Base-by-base conservation (phyloP, 2,797 vertebrate genomes). In the Odontamblyopus rebecca region DNA sequence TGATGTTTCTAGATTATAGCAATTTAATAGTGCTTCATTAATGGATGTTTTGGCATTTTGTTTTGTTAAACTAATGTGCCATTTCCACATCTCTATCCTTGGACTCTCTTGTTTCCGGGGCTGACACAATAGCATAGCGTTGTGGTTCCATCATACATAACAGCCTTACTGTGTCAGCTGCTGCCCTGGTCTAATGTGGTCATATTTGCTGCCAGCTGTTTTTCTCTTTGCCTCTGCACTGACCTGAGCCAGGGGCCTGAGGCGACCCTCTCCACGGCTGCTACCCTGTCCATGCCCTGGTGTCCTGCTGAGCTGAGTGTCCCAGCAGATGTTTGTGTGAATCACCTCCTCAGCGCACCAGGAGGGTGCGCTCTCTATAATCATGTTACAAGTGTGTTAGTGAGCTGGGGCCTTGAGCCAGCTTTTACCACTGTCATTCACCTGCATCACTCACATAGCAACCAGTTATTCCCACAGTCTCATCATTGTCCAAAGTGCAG, bases 301-400 rank as follows among this genome's bases (percentile, higher is more conserved):
- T 67, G 66, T 84, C 87, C 75, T 67, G 72, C 78, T 38, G 83
- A 85, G 78, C 78, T 38, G 83, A 85, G 78, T 16, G 79, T 85
- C 85, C 80, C 67, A 74, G 88, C 89, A 91, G 90, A 91, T 89
- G 88, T 89, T 90, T 48, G 80, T 70, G 72, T 71, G 83, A 86
- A 87, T 87, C 80, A 85, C 70, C 80, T 85, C 81, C 63, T 72
- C 62, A 69, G 73, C 38, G 80, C 41, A 73, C 67, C 57, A 78
- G 85, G 77, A 85, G 72, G 57, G 78, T 71, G 19, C 38, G 8
- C 70, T 81, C 75, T 78, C 75, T 87, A 81, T 89, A 88, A 88
- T 88, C 85, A 84, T 81, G 76, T 73, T 44, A 61, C 15, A 57
- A 64, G 61, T 69, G 68, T 68, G 57, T 77, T 69, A 72, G 53